Evolutionary conservation across 2,797 vertebrate genomes (phyloP), one percentile per base, ranked within the genome.

Genomic region (Thamnophis elegans): DNA sequence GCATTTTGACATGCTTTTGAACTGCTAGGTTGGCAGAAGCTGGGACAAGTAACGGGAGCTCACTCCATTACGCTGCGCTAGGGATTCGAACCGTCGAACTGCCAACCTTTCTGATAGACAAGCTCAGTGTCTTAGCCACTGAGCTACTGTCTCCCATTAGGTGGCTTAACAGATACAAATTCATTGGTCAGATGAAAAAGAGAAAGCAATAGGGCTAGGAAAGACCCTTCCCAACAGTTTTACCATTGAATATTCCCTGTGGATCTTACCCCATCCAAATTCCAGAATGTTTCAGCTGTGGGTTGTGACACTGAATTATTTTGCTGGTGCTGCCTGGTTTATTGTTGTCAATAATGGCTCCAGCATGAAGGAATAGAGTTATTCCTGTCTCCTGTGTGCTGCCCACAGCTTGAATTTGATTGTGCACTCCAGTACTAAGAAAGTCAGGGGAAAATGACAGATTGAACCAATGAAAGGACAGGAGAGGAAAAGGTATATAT

Each of bases 401-500:
- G 93, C 59, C 95, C 78, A 55, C 93, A 93, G 91, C 93, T 92
- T 59, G 88, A 94, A 91, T 60, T 85, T 90, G 88, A 53, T 16
- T 58, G 78, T 91, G 47, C 3, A 0, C 55, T 51, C 85, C 91
- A 88, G 9, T 87, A 2, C 2, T 62, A 18, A 47, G 86, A 56
- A 73, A 93, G 59, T 14, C n/a, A n/a, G 51, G 55, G 62, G 54
- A 73, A 88, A 68, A 92, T 88, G 86, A 8, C 89, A 86, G 54
- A 85, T 94, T 87, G 62, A 42, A 18, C 55, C 85, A 82, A 82
- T 47, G 90, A 82, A 89, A 89, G 59, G 53, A 36, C 4, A 54
- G 1, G 26, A 13, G 26, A 87, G n/a, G 4, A n/a, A 90, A 59
- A 51, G 1, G 6, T 51, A 85, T 60, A 32, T 85, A 51, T 53